Evolutionary conservation across 2,797 vertebrate species (phyloP).

Genomic region (Gastrophryne carolinensis): DNA sequence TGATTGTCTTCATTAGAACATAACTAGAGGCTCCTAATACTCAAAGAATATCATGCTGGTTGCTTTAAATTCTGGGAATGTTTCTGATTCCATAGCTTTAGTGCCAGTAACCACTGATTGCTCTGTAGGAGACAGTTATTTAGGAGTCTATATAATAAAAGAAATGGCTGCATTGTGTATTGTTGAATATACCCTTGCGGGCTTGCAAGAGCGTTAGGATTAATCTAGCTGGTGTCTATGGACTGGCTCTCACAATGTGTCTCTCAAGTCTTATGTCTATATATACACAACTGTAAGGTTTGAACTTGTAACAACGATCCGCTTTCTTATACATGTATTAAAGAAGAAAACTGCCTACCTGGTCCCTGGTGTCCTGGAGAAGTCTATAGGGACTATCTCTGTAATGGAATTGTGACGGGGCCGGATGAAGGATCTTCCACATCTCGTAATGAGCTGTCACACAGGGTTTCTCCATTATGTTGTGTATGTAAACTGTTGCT

Average conservation of each 20-base stretch:
- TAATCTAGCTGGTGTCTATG: background rate
- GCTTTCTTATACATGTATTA: background rate
- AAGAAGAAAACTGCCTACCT: background rate
- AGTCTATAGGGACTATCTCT: conserved; percentile 1
- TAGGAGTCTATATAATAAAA: background rate
- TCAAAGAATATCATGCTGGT: background rate
- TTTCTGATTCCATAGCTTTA: background rate
- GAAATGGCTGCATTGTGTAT: background rate
- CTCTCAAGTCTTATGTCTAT: too few species aligned
- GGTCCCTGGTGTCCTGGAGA: background rate
- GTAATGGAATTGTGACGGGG: conserved; percentile 5
- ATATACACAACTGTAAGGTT: too few species aligned
- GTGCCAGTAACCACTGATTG: background rate
- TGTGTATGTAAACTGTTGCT: background rate
- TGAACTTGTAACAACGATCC: too few species aligned
- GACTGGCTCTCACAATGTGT: background rate
- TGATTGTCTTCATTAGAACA: background rate
- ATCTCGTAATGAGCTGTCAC: conserved; percentile 14
- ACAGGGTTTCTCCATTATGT: background rate
- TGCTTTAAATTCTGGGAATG: background rate
- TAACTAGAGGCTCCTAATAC: background rate
- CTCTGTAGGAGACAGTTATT: background rate
- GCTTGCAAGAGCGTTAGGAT: background rate
- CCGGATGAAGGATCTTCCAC: background rate
- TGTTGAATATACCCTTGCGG: background rate